Conservation (phyloP, 2,888 invertebrate species). For the Trichacis sp. region DNA sequence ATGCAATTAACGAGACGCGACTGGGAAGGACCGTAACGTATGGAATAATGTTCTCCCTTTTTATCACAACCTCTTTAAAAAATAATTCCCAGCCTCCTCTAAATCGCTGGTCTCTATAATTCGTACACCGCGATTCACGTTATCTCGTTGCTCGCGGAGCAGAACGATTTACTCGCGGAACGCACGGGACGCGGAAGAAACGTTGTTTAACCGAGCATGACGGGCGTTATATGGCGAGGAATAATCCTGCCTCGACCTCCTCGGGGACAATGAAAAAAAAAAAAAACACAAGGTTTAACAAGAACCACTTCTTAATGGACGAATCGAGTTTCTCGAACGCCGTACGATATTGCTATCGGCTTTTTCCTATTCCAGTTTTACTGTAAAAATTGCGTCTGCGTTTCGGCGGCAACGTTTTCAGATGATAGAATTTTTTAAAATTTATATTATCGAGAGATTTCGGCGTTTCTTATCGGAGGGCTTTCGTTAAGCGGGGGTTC, state of each 20-base stretch:
- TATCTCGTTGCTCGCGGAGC: neutral
- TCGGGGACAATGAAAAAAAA: conserved; percentile 26
- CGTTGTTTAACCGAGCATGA: conserved; percentile 35
- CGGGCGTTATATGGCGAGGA: conserved; percentile 29
- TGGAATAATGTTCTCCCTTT: too few species aligned
- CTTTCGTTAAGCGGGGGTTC: too few species aligned
- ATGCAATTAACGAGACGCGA: neutral
- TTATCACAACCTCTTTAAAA: too few species aligned
- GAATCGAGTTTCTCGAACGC: conserved; percentile 62
- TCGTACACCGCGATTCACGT: neutral
- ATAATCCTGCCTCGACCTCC: conserved; percentile 13
- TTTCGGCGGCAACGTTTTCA: too few species aligned
- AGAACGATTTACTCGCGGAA: neutral
- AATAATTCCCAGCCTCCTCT: neutral
- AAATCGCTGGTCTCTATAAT: neutral
- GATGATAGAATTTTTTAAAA: too few species aligned
- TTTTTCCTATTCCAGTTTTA: conserved; percentile 39
- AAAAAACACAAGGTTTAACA: conserved; percentile 35
- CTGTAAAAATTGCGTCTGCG: too few species aligned
- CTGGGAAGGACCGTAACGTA: too few species aligned
- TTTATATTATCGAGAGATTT: too few species aligned
- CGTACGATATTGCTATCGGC: conserved; percentile 59
- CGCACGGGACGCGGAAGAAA: neutral
- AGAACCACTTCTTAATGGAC: conserved; percentile 61
- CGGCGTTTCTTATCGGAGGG: too few species aligned